phyloP scores from a whole-genome alignment of 2,888 invertebrate genomes.

The Lasioglossum calceatum region DNA sequence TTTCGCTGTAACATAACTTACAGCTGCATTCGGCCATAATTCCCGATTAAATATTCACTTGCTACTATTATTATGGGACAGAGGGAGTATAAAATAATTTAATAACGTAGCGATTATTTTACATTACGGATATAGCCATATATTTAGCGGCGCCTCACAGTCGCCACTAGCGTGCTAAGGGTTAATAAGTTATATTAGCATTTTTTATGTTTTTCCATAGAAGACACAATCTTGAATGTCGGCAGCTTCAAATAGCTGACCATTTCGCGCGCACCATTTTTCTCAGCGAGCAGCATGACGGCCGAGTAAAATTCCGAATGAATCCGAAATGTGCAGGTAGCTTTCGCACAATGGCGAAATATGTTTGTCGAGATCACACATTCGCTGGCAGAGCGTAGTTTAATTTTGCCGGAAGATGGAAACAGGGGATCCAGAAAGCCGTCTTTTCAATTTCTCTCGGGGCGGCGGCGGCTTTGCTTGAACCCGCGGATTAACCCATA shows the following conservation, averaged over 20 bases:
- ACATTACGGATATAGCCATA: no score
- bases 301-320: neutral
- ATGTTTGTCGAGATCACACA: constrained; percentile 6
- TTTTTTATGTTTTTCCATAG: no score
- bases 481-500: constrained; percentile 64
- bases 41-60: no score
- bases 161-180: no score
- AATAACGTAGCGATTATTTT: no score
- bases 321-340: neutral
- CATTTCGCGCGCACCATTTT: neutral
- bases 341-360: neutral
- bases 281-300: neutral
- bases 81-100: no score
- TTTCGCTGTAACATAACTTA: no score
- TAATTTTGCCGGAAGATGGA: constrained; percentile 53
- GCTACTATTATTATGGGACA: no score
- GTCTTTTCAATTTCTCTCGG: constrained; percentile 66
- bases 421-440: constrained; percentile 19
- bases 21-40: no score
- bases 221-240: neutral
- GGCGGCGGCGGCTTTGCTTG: constrained; percentile 46
- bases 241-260: neutral
- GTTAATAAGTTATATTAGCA: no score
- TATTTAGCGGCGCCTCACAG: no score
- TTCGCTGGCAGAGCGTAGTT: constrained; percentile 18